Base-by-base conservation (phyloP, 2,113 vertebrate genomes). In the Monarcha castaneiventris region DNA sequence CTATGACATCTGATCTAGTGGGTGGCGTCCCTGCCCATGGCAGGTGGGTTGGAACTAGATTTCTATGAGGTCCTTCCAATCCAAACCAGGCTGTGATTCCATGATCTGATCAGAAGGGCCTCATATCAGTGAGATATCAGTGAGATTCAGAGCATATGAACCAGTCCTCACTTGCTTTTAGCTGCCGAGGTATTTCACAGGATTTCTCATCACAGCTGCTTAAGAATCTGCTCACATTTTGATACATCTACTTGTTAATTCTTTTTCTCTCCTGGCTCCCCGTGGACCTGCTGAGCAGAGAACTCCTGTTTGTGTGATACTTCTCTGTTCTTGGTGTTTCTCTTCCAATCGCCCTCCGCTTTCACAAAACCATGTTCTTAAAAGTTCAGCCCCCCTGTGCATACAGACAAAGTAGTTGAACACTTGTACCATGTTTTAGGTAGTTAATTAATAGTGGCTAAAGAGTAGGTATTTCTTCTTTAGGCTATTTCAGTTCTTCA, bases 121-220 rank as follows among this genome's bases (percentile, higher is more conserved):
- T 37, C 19, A 0, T 5, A 7, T 12, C n/a, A 18, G 3, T 21
- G 44, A 13, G 18, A 0, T 5, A 7, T 12, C n/a, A 18, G 3
- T 21, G 44, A 13, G 18, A 25, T 44, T 73, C 12, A 10, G 58
- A 72, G 22, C 27, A 4, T 4, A 2, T 43, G 58, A 72, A 11
- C 35, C 30, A 39, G 4, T 23, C 33, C 5, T 35, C 15, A 3
- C 39, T 73, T 76, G 11, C 48, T 69, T 78, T 69, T 56, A 49
- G 64, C 44, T 37, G 49, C 30, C 43, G 32, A 72, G 37, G 5
- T 56, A 4, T 79, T 85, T 87, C 49, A 11, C 30, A 52, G 58
- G 39, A 1, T 51, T 6, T 20, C 61, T 90, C 27, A 23, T 48
- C 49, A 10, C 23, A 83, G 51, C 84, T 64, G 27, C 54, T 68